These are phyloP conservation scores for Drosophila melanosoma DNA, from an alignment of 2,888 invertebrate species.

Conservation along the genomic window DNA sequence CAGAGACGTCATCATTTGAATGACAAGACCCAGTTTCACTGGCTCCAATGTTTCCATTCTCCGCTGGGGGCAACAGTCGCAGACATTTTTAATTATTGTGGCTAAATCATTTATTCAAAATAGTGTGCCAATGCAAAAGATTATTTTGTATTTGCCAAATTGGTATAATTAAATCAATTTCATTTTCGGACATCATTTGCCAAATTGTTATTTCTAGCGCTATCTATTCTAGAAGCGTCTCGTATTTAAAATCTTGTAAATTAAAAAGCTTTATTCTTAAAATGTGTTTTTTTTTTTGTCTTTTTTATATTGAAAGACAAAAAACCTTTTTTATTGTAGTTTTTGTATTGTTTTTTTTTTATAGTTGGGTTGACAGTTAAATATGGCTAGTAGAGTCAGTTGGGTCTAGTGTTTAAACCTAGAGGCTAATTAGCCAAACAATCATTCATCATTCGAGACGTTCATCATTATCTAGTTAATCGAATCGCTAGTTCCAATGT, in stretches of 20 bases:
- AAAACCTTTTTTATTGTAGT: background rate
- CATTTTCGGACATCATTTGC: slow-evolving; percentile 13
- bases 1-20: slow-evolving; percentile 22
- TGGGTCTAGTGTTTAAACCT: background rate
- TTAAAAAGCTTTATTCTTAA: background rate
- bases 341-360: background rate
- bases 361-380: background rate
- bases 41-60: background rate
- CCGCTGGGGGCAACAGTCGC: background rate
- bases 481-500: slow-evolving; percentile 24
- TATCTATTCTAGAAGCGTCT: background rate
- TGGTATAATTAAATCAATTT: slow-evolving; percentile 29
- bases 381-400: background rate
- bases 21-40: slow-evolving; percentile 21
- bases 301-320: background rate
- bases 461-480: slow-evolving; percentile 29
- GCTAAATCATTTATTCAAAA: slow-evolving; percentile 18
- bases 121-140: slow-evolving; percentile 8
- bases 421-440: slow-evolving; percentile 10
- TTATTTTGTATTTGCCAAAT: slow-evolving; percentile 22
- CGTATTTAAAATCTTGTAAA: background rate
- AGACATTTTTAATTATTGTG: slow-evolving; percentile 30
- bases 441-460: slow-evolving; percentile 35
- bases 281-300: background rate
- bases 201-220: background rate